phyloP scores from a whole-genome alignment of 1,140 invertebrate species.

The Zaprionus lachaisei region DNA sequence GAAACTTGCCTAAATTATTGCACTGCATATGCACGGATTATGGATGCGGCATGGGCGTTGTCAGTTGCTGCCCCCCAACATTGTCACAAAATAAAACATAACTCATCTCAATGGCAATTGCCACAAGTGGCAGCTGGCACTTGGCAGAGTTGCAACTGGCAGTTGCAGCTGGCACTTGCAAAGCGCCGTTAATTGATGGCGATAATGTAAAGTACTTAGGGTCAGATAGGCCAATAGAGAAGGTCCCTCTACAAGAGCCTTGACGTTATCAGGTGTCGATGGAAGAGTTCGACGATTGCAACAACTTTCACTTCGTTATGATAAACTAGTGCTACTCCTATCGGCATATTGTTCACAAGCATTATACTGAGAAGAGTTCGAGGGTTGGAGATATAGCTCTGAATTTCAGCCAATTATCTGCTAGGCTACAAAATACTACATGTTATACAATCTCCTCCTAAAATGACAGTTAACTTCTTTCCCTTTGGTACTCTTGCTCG shows the following conservation, averaged over 20 bases:
- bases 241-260: neutral
- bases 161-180: conserved; percentile 18
- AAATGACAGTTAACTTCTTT: too few species aligned
- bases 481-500: neutral
- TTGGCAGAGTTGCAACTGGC: conserved; percentile 18
- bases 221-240: neutral
- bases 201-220: conserved; percentile 2
- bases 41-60: neutral
- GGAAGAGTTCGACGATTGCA: neutral
- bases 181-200: conserved; percentile 15
- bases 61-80: conserved; percentile 19
- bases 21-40: too few species aligned
- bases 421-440: too few species aligned
- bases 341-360: too few species aligned
- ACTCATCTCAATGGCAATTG: conserved; percentile 39
- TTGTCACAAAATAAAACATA: conserved; percentile 45
- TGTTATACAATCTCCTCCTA: too few species aligned
- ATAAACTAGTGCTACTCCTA: neutral
- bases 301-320: neutral
- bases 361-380: neutral
- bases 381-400: neutral
- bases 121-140: conserved; percentile 37
- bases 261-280: conserved; percentile 5
- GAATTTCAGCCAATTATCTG: too few species aligned
- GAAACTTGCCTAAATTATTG: conserved; percentile 48